phyloP scores from a whole-genome alignment of 2,113 vertebrate genomes.

The Marcusenius ussheri region DNA sequence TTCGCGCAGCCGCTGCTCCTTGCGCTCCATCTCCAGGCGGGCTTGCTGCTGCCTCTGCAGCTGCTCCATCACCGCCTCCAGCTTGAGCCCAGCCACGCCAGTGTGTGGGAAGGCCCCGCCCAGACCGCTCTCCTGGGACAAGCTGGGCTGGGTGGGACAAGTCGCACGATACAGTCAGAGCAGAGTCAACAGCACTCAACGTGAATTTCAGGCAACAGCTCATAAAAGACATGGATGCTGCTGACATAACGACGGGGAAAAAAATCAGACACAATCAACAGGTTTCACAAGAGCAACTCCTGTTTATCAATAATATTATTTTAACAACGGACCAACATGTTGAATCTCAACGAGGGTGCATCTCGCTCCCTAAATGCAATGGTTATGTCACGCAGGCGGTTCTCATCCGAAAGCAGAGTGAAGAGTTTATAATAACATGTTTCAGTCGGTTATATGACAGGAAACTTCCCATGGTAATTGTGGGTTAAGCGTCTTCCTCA shows the following conservation, averaged over 20 bases:
- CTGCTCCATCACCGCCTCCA: conserved; percentile 82
- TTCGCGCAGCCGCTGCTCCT: conserved; percentile 74
- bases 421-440: not conserved
- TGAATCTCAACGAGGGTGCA: not conserved
- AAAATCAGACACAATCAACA: not conserved
- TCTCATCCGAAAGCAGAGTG: not conserved
- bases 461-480: not conserved
- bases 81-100: conserved; percentile 64
- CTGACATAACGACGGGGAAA: not conserved
- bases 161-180: not conserved
- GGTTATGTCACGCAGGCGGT: not conserved
- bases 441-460: not conserved
- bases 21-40: conserved; percentile 76
- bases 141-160: conserved; percentile 50
- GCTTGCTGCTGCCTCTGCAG: conserved; percentile 76
- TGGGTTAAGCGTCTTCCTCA: not conserved
- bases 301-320: not conserved
- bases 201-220: not conserved
- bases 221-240: not conserved
- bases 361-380: not conserved
- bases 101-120: conserved; percentile 58
- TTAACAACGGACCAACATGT: not conserved
- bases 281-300: not conserved
- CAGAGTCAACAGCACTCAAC: not conserved
- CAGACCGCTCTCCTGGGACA: conserved; percentile 55